Base-by-base conservation (phyloP, 2,888 invertebrate species). In the Troides oblongomaculatus region DNA sequence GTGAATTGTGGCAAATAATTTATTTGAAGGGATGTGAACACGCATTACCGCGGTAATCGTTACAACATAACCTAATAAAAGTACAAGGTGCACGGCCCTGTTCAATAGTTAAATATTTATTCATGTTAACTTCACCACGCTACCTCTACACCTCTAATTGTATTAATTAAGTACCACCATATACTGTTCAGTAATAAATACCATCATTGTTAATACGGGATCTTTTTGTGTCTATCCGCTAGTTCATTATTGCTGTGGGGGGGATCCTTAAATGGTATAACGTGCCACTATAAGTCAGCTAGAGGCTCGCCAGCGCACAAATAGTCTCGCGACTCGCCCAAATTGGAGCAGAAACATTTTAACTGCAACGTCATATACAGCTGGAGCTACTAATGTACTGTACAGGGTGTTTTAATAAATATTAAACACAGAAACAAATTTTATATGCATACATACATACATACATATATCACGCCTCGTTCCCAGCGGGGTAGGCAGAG, bases 321-420 rank as follows among this genome's bases (percentile, higher is more conserved):
- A 78, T 77, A 74, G 73, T 73, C 71, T 72, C 71, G 66, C 72
- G 68, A 71, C 73, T 73, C 74, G 66, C 67, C 78, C 76, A 74
- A 79, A 77, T 77, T 77, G 78, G 78, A 74, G 68, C 72, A 66
- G 68, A 78, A 76, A 74, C 71, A 78, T 80, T 78, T 80, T 78
- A 79, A 79, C 77, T 76, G 76, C 74, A 70, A 69, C 74, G 76
- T 77, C 76, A 75, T 75, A 74, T 77, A 74, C 71, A 75, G 74
- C 68, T 39, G 66, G 73, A 65, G 67, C 57, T 71, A 70, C 72
- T 70, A 68, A 68, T 68, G 71, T 60, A 14, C 39, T 71, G 56
- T 71, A 73, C 71, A 73, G 67, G 30, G 25, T 73, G 74, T 65
- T 62, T 25, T n/a, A 39, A 39, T 8, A 39, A 7, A 39, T 39